A percentile compares a stretch with the other conserved stretches of the same genome.
Conservation (phyloP, 1,140 invertebrate species). For the Lethrus apterus region DNA sequence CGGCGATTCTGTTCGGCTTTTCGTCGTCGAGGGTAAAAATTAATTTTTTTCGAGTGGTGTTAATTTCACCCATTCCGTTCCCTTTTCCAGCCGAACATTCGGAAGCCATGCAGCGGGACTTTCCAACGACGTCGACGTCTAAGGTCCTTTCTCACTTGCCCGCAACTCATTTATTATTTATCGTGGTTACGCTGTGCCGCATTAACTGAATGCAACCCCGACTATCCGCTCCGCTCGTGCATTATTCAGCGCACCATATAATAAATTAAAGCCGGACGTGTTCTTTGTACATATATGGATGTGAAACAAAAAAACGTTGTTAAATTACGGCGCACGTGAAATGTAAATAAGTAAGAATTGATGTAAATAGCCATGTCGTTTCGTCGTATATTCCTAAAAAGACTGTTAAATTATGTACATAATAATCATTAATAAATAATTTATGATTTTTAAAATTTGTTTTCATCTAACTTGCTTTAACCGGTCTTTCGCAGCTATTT, state of each 20-base stretch:
- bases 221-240: not conserved
- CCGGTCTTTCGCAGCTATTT: too few species aligned
- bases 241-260: not conserved
- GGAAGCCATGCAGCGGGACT: slow-evolving; percentile 37
- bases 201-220: slow-evolving; percentile 5
- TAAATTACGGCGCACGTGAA: slow-evolving; percentile 2
- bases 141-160: not conserved
- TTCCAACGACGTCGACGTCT: slow-evolving; percentile 14
- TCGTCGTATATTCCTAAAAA: slow-evolving; percentile 8
- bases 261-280: too few species aligned
- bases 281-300: too few species aligned
- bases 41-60: slow-evolving; percentile 10
- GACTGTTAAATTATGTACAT: slow-evolving; percentile 11
- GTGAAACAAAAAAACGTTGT: not conserved
- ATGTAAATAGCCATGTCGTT: too few species aligned
- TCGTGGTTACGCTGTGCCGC: slow-evolving; percentile 6
- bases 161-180: slow-evolving; percentile 12
- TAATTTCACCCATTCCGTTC: slow-evolving; percentile 3
- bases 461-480: too few species aligned
- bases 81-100: slow-evolving; percentile 31
- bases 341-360: slow-evolving; percentile 11
- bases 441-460: slow-evolving; percentile 6
- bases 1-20: slow-evolving; percentile 40
- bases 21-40: slow-evolving; percentile 44
- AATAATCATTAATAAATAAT: slow-evolving; percentile 11